Conservation (phyloP, 2,888 invertebrate genomes). For the Oegoconia quadripuncta region DNA sequence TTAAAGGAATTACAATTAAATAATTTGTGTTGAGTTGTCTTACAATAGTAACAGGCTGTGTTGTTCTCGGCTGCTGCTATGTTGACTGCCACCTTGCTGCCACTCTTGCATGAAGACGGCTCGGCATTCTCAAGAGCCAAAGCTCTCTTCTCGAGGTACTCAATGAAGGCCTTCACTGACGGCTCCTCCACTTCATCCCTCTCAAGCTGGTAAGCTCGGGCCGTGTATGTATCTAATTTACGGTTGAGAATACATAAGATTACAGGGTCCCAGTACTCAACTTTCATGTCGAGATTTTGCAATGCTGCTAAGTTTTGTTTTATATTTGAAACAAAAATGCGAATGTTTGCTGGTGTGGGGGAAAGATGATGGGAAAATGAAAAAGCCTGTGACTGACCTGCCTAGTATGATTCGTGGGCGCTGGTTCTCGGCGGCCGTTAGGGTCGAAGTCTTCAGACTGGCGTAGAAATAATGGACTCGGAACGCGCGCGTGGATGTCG, state of each 20-base stretch:
- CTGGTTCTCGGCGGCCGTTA: too few relatives aligned
- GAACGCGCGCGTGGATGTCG: too few relatives aligned
- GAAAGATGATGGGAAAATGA: too few relatives aligned
- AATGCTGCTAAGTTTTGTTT: conserved; percentile 4
- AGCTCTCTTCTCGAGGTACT: not conserved
- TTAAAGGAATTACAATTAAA: conserved; percentile 11
- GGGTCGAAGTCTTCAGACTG: too few relatives aligned
- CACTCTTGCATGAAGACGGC: too few relatives aligned
- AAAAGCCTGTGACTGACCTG: too few relatives aligned
- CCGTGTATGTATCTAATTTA: conserved; percentile 6
- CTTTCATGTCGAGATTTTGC: not conserved
- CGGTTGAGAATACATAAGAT: conserved; percentile 1
- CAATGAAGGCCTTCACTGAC: not conserved
- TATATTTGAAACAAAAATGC: too few relatives aligned
- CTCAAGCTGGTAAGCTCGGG: not conserved
- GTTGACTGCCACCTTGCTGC: too few relatives aligned
- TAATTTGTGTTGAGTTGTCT: conserved; percentile 11
- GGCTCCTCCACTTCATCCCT: not conserved
- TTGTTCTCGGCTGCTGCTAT: too few relatives aligned
- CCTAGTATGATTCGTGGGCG: too few relatives aligned
- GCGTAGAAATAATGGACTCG: too few relatives aligned
- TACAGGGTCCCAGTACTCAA: conserved; percentile 2
- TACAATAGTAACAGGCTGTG: too few relatives aligned
- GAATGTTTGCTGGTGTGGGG: conserved; percentile 1
- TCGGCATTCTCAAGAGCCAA: not conserved